Base-by-base conservation (phyloP, 2,113 vertebrate species). In the Leucosticte australis region DNA sequence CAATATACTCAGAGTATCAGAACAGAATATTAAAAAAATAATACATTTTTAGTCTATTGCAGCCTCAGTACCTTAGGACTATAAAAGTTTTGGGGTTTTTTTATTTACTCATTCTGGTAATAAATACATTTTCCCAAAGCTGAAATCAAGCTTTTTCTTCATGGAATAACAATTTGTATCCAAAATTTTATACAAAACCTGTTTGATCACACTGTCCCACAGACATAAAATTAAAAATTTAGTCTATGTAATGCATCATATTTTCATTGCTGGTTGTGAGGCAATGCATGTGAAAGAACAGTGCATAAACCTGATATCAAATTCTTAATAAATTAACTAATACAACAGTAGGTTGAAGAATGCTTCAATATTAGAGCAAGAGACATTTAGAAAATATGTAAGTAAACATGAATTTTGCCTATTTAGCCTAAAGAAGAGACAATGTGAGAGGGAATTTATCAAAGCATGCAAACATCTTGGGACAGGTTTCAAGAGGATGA, bases 1-100 rank as follows among this genome's bases (percentile, higher is more conserved):
- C 74, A 96, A 92, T 37, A 92, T 41, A 95, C 94, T 86, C 13
- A 89, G 84, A 95, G 33, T 95, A 94, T 88, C 80, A 95, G 73
- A 94, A 92, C 15, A 65, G 35, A 90, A 91, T 84, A 95, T 50
- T 92, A 94, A 96, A 55, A 97, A 89, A 46, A 16, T 65, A 96
- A 93, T 50, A 89, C 4, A 79, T 77, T 89, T 95, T 87, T 78
- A 91, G n/a, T 44, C 59, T 70, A 44, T 14, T 81, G 68, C 95
- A 87, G 50, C 14, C 76, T 95, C 30, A 64, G n/a, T 68, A 93
- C 46, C 44, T 18, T 24, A 92, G 64, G 78, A 89, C 73, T 88
- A 91, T 50, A 91, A 59, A 70, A 50, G 60, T 52, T 52, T 52
- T 4, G 14, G 14, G 11, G 1, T 10, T 26, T 68, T 64, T 82